Evolutionary conservation across 2,113 vertebrate species (phyloP), one percentile per base, ranked within the genome.

Genomic region (Raphicerus campestris): DNA sequence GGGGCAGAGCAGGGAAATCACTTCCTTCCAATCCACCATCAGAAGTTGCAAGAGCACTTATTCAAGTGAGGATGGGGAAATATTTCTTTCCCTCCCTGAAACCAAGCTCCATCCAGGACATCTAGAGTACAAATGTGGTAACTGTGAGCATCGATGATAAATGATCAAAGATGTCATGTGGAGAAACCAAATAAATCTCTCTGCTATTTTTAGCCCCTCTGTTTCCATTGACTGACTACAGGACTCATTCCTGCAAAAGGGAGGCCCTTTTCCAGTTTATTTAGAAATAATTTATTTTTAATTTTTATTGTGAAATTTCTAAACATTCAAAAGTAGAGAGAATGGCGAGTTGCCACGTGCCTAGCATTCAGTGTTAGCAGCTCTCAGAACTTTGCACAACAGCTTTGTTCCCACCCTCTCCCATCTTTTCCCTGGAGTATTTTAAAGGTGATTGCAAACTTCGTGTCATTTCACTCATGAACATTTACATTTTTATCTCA

Each of bases 171-270:
- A 73, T 30, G 91, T 93, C 93, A 88, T 60, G 94, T 73, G 92
- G 91, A 97, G 90, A 97, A 98, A 97, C 87, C 63, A 96, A 96
- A 98, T 94, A 96, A 96, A 97, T 97, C 86, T 96, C 88, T 83
- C 75, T 20, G 97, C 97, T 98, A 96, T 97, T 98, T 98, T 98
- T 97, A 98, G 94, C 90, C 35, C 5, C 82, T 97, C 61, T 24
- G 91, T 97, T 97, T 89, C 86, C 97, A 91, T 94, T 96, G 89
- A 97, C 0, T 83, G 92, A 86, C 93, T 97, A 35, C 32, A 86
- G 98, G 20, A 39, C 11, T 35, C 22, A 39, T 55, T 35, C 51
- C 20, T 55, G 11, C 47, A 49, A 13, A 49, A 49, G 94, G 89
- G 97, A 84, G 47, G 66, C 70, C 92, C 13, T 96, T 89, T 19